A percentile compares a stretch with the other conserved stretches of the same genome.
phyloP scores from a whole-genome alignment of 2,888 invertebrate species.

The Stenichneumon culpator region DNA sequence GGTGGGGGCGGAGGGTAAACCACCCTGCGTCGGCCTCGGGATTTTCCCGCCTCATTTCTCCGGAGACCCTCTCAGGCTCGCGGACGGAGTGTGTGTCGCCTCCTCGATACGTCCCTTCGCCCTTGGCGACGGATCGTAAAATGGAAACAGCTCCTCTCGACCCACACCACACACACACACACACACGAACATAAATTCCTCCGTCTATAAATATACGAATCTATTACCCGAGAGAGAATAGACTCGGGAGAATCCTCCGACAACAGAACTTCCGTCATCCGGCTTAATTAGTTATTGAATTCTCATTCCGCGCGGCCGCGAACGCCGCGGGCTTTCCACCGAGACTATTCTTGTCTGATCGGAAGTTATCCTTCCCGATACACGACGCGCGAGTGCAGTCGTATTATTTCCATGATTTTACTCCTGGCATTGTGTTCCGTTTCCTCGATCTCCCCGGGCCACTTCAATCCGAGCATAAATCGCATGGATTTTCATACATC shows the following conservation, averaged over 20 bases:
- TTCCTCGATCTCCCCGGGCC: neutral
- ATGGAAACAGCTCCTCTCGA: slow-evolving; percentile 72
- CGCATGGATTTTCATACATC: slow-evolving; percentile 61
- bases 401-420: slow-evolving; percentile 58
- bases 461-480: slow-evolving; percentile 60
- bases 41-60: slow-evolving; percentile 78
- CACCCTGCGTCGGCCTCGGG: slow-evolving; percentile 68
- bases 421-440: slow-evolving; percentile 6
- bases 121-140: slow-evolving; percentile 74
- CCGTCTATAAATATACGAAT: neutral
- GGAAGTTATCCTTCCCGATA: slow-evolving; percentile 55
- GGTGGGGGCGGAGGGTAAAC: slow-evolving; percentile 68
- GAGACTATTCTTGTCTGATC: slow-evolving; percentile 53
- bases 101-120: slow-evolving; percentile 61
- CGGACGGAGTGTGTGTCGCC: slow-evolving; percentile 43
- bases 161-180: slow-evolving; percentile 10
- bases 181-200: slow-evolving; percentile 1
- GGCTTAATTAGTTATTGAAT: slow-evolving; percentile 79
- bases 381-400: neutral
- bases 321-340: neutral
- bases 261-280: slow-evolving; percentile 44
- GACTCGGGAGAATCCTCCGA: slow-evolving; percentile 34
- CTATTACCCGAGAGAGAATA: slow-evolving; percentile 32
- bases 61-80: slow-evolving; percentile 75
- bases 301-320: slow-evolving; percentile 43